Evolutionary conservation across 2,113 vertebrate genomes (phyloP).

Genomic region (Thryonomys swinderianus): DNA sequence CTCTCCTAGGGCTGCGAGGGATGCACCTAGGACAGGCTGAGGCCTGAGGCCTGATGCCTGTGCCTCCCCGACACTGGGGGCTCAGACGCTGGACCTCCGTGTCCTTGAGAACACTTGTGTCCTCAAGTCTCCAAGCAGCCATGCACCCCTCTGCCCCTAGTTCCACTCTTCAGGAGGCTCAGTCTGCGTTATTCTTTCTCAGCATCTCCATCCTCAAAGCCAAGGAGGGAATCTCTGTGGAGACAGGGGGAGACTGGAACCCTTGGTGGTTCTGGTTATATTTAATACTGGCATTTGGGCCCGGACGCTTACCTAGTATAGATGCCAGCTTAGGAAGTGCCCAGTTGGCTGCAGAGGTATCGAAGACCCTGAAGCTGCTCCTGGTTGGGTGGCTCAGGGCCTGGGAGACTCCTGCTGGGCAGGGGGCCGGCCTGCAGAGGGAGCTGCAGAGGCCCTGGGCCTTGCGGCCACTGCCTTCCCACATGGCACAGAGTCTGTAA

Average conservation of each 20-base stretch:
- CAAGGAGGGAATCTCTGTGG: slow-evolving; percentile 15
- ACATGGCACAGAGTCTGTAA: background rate
- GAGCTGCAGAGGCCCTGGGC: background rate
- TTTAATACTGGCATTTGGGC: background rate
- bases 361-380: background rate
- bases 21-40: slow-evolving; percentile 53
- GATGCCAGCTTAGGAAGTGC: background rate
- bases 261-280: background rate
- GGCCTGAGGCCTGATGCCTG: too few relatives aligned
- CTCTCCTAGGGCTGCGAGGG: slow-evolving; percentile 79
- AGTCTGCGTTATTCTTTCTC: background rate
- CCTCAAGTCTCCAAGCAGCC: background rate
- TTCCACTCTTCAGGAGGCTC: background rate
- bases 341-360: background rate
- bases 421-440: background rate
- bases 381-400: too few relatives aligned
- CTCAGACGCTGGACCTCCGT: slow-evolving; percentile 66
- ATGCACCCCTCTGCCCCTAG: background rate
- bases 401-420: background rate
- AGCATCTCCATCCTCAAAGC: background rate
- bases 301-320: background rate
- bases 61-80: background rate
- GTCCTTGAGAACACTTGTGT: slow-evolving; percentile 62
- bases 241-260: background rate
- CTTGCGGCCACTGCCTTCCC: background rate